These are phyloP conservation scores for Nilaparvata lugens DNA, from an alignment of 1,140 invertebrate genomes.

Conservation along the genomic window DNA sequence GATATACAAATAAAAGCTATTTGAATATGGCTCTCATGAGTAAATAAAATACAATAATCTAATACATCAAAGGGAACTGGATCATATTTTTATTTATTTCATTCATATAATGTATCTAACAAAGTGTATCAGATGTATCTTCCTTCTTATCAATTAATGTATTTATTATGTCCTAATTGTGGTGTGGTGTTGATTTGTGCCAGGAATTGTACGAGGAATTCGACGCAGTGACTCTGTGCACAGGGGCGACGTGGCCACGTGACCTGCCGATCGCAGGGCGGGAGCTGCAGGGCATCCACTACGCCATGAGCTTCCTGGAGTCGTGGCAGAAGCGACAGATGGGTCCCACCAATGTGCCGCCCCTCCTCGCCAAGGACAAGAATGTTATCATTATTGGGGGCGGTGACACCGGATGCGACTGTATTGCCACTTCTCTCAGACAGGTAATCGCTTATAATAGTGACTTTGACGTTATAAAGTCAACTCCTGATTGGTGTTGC, in stretches of 20 bases:
- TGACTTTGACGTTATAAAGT: too few relatives aligned
- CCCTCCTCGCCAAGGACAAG: constrained; percentile 81
- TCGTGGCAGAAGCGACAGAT: constrained; percentile 94
- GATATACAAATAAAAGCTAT: too few relatives aligned
- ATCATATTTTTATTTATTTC: too few relatives aligned
- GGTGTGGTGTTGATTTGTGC: constrained; percentile 17
- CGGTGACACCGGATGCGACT: constrained; percentile 99
- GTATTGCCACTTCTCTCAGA: constrained; percentile 93
- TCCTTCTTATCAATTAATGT: too few relatives aligned
- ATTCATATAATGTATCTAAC: too few relatives aligned
- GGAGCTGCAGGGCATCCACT: constrained; percentile 85
- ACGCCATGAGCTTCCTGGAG: constrained; percentile 96
- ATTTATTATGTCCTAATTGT: too few relatives aligned
- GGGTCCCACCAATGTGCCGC: constrained; percentile 49
- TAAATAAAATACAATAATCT: too few relatives aligned
- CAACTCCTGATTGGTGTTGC: too few relatives aligned
- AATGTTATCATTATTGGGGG: constrained; percentile 96
- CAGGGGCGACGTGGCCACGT: constrained; percentile 93
- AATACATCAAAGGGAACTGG: too few relatives aligned
- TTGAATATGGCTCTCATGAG: too few relatives aligned
- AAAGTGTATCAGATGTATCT: too few relatives aligned
- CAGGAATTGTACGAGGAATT: constrained; percentile 57
- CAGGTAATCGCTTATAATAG: too few relatives aligned
- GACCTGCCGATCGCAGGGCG: constrained; percentile 81
- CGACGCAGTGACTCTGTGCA: constrained; percentile 83